A percentile compares a stretch with the other conserved stretches of the same genome.
Evolutionary conservation across 2,113 vertebrate species (phyloP).

Genomic region (Tragelaphus buxtoni): DNA sequence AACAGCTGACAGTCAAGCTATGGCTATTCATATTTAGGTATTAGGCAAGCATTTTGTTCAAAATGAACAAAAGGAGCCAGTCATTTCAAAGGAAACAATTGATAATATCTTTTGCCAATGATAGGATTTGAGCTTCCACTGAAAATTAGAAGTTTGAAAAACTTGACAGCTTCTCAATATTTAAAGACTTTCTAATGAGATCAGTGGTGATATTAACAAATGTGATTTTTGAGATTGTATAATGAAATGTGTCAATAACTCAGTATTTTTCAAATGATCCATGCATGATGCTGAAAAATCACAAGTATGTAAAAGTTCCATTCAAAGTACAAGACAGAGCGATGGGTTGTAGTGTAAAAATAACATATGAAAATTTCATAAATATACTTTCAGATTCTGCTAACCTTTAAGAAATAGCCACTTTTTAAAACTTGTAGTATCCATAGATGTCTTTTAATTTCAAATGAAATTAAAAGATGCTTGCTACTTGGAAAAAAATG

Average conservation of each 20-base stretch:
- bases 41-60: conserved; percentile 27
- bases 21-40: not conserved
- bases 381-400: too few relatives aligned
- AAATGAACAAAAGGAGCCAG: conserved; percentile 6
- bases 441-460: too few relatives aligned
- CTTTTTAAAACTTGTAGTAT: too few relatives aligned
- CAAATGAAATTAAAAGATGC: too few relatives aligned
- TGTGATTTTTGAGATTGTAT: not conserved
- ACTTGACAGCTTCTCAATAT: not conserved
- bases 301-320: not conserved
- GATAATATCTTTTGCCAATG: not conserved
- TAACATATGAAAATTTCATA: too few relatives aligned
- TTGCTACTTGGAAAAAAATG: too few relatives aligned
- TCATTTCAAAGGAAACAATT: not conserved
- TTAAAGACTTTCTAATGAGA: not conserved
- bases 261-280: not conserved
- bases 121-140: not conserved
- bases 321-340: not conserved
- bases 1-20: not conserved
- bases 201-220: not conserved
- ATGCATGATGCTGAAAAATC: not conserved
- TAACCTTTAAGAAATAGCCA: too few relatives aligned
- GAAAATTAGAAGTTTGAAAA: conserved; percentile 22
- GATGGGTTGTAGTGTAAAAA: not conserved
- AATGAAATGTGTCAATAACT: not conserved